phyloP scores from a whole-genome alignment of 1,140 invertebrate species.

The Triops cancriformis region DNA sequence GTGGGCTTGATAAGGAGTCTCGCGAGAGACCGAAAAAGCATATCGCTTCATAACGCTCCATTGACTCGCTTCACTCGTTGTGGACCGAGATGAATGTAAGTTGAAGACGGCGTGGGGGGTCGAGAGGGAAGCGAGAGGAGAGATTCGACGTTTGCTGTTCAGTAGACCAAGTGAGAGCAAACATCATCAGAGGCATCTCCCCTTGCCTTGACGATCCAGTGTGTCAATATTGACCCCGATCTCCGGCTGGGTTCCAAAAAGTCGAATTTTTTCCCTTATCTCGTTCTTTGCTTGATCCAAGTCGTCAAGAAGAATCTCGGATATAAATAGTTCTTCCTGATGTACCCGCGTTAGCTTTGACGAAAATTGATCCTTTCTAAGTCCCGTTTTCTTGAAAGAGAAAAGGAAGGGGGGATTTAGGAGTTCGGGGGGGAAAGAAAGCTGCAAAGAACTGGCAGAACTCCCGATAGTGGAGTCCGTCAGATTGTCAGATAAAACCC shows the following conservation, averaged over 20 bases:
- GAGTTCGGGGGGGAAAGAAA: neutral
- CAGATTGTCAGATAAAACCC: neutral
- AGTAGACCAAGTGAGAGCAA: conserved; percentile 7
- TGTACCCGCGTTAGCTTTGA: neutral
- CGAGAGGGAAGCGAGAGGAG: neutral
- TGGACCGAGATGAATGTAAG: neutral
- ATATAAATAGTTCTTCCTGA: conserved; percentile 3
- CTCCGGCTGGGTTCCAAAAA: conserved; percentile 3
- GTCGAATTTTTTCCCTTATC: neutral
- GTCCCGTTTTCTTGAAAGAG: neutral
- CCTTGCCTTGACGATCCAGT: neutral
- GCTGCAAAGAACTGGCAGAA: neutral
- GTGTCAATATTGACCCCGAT: conserved; percentile 10
- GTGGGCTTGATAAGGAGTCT: conserved; percentile 8
- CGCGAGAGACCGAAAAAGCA: neutral
- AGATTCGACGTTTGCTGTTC: neutral
- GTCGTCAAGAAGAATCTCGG: conserved; percentile 8
- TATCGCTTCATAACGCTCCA: conserved; percentile 13
- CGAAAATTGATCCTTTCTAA: conserved; percentile 14
- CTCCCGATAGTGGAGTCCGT: neutral
- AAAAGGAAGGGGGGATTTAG: neutral
- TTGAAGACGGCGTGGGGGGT: neutral
- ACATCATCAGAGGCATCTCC: conserved; percentile 9
- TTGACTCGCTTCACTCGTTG: neutral
- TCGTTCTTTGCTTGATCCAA: neutral